Percentiles rank a stretch among this genome's conserved stretches.
Conservation (phyloP, 2,113 vertebrate species). For the Noctilio leporinus region DNA sequence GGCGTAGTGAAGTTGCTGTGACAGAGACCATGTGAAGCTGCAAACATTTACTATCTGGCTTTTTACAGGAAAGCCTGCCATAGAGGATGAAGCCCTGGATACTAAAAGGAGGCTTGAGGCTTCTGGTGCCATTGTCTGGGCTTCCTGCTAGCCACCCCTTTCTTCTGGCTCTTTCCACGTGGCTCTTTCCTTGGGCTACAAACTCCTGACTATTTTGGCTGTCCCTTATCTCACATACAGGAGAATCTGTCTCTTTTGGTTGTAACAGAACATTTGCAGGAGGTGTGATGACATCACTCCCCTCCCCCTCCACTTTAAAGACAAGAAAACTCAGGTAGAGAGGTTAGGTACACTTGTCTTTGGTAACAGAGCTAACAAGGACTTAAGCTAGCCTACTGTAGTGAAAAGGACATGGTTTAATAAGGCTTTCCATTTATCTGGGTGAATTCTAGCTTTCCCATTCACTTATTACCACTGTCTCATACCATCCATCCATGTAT, state of each 20-base stretch:
- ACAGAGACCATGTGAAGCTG: neutral
- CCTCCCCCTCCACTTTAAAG: neutral
- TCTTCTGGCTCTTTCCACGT: neutral
- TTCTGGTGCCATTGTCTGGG: neutral
- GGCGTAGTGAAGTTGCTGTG: rapidly evolving
- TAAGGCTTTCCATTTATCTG: neutral
- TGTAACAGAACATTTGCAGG: neutral
- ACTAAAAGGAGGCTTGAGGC: neutral
- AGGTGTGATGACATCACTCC: neutral
- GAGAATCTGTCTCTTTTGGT: neutral
- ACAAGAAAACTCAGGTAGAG: neutral
- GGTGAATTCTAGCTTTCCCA: neutral
- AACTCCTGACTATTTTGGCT: neutral
- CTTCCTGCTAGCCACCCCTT: neutral
- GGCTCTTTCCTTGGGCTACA: neutral
- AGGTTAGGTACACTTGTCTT: neutral
- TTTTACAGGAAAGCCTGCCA: neutral
- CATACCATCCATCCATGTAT: neutral
- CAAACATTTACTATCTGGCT: neutral
- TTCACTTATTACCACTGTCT: neutral
- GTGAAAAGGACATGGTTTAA: neutral
- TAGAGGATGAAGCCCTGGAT: neutral
- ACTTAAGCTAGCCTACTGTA: neutral
- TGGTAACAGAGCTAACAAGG: neutral
- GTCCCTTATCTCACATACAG: neutral